These are phyloP conservation scores for Meriones unguiculatus DNA, from an alignment of 2,113 vertebrate genomes.

Conservation along the genomic window DNA sequence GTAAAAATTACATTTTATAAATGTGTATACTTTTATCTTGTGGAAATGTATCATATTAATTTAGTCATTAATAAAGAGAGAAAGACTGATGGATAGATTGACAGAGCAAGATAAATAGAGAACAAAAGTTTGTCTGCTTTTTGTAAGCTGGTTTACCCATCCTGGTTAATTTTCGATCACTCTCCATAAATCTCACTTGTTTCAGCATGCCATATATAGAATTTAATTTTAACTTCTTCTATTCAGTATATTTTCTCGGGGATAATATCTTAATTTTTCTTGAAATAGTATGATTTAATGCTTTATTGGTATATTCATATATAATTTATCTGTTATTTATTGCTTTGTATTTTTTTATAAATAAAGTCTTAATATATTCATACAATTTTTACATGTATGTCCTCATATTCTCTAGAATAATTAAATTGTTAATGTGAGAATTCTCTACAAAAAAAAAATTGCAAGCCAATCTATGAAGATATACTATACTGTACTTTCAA, in stretches of 20 bases:
- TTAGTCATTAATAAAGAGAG: neutral
- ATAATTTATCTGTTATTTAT: neutral
- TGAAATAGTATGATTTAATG: neutral
- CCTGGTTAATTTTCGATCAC: neutral
- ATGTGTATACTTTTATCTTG: neutral
- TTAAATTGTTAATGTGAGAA: neutral
- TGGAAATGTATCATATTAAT: neutral
- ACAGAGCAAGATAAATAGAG: neutral
- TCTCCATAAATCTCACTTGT: neutral
- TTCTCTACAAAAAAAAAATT: neutral
- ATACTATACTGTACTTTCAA: neutral
- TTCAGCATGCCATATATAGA: neutral
- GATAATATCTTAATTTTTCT: neutral
- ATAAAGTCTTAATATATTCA: neutral
- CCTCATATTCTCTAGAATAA: neutral
- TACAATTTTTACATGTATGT: too few relatives aligned
- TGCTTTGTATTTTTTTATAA: too few relatives aligned
- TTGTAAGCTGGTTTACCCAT: neutral
- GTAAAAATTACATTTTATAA: neutral
- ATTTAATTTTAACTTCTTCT: neutral
- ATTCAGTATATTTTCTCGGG: neutral
- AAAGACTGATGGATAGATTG: neutral
- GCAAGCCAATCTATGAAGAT: neutral
- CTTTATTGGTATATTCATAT: neutral
- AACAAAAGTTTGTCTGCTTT: neutral